Conservation (phyloP, 2,797 vertebrate genomes). For the Microctenopoma lineatum region DNA sequence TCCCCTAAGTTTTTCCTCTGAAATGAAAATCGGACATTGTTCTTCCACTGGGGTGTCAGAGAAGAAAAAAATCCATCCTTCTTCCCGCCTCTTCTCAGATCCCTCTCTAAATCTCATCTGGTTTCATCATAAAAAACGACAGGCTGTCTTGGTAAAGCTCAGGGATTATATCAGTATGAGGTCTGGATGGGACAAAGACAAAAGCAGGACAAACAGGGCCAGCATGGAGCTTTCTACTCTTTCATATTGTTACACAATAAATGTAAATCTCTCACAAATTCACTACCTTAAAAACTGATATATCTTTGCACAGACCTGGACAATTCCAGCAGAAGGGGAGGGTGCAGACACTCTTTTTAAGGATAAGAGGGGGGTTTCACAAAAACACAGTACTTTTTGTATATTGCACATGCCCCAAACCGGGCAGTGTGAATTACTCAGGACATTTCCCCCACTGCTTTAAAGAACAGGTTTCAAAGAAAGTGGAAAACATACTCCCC, state of each 20-base stretch:
- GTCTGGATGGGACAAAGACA: conserved; percentile 54
- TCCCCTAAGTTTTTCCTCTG: conserved; percentile 64
- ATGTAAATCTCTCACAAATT: conserved; percentile 23
- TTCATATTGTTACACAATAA: conserved; percentile 28
- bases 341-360: too few relatives aligned
- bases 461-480: too few relatives aligned
- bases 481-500: too few relatives aligned
- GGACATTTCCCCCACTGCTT: too few relatives aligned
- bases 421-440: too few relatives aligned
- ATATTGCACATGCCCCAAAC: too few relatives aligned
- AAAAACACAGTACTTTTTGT: too few relatives aligned
- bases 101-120: conserved; percentile 76
- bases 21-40: conserved; percentile 74
- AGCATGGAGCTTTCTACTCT: conserved; percentile 22
- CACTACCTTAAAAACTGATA: conserved; percentile 4
- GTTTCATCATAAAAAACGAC: conserved; percentile 76
- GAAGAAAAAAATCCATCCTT: conserved; percentile 64
- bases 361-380: too few relatives aligned
- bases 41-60: conserved; percentile 47
- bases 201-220: conserved; percentile 54
- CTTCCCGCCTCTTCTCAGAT: conserved; percentile 59
- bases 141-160: conserved; percentile 65
- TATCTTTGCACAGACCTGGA: neutral
- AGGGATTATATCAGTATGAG: conserved; percentile 65
- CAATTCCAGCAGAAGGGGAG: too few relatives aligned